A percentile compares a stretch with the other conserved stretches of the same genome.
Conservation (phyloP, 1,140 invertebrate genomes). For the Cydia fagiglandana region DNA sequence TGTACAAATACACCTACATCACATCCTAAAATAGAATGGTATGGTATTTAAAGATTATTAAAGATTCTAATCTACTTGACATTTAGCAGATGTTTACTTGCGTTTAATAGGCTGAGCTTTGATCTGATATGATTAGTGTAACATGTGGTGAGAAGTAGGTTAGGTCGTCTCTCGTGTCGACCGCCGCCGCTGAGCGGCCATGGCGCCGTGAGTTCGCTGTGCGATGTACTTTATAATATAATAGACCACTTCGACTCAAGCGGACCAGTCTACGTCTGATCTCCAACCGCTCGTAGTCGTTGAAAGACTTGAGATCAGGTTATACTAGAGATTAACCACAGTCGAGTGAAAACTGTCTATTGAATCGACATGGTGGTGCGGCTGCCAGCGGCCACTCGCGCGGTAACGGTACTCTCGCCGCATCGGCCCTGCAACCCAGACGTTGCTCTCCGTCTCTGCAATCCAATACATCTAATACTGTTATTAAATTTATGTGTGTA, state of each 20-base stretch:
- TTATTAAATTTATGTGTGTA: constrained; percentile 72
- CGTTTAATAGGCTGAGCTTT: constrained; percentile 5
- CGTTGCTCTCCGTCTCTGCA: constrained; percentile 57
- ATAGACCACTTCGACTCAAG: background rate
- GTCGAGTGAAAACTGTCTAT: constrained; percentile 27
- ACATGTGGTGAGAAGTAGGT: constrained; percentile 23
- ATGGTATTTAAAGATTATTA: background rate
- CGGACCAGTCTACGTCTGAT: background rate
- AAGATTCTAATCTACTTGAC: constrained; percentile 8
- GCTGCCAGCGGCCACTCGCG: constrained; percentile 48
- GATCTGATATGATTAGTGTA: constrained; percentile 21
- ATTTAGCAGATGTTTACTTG: constrained; percentile 8
- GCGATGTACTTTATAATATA: background rate
- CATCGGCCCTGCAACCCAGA: constrained; percentile 61
- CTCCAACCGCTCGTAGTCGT: background rate
- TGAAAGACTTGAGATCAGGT: background rate
- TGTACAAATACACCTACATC: constrained; percentile 6
- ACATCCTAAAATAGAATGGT: background rate
- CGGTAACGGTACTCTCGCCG: constrained; percentile 64
- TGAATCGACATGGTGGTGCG: constrained; percentile 32
- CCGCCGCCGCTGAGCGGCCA: background rate
- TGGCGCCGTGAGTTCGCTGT: background rate
- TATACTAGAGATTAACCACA: background rate
- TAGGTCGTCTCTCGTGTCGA: constrained; percentile 23
- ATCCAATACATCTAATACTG: constrained; percentile 72